Percentiles rank a stretch among this genome's conserved stretches.
Conservation (phyloP, 2,797 vertebrate genomes). For the Phyllotis vaccarum region DNA sequence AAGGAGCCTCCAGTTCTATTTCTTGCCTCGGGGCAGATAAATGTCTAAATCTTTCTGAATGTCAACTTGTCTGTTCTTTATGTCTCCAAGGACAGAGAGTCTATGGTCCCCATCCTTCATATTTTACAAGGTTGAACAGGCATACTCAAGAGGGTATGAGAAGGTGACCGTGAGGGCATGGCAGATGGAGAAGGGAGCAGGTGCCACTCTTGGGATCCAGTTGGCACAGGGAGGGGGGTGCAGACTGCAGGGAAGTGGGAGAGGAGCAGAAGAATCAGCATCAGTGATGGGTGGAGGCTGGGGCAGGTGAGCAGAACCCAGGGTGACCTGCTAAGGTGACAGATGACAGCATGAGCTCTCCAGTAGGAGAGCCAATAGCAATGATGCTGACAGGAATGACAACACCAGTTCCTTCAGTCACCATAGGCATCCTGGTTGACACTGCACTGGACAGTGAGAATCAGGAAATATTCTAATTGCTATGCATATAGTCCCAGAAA, state of each 20-base stretch:
- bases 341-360: neutral
- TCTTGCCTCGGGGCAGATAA: slow-evolving; percentile 58
- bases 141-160: neutral
- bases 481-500: neutral
- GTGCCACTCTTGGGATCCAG: neutral
- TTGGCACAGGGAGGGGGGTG: neutral
- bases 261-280: fast-evolving
- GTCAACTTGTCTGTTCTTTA: neutral
- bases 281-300: neutral
- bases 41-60: slow-evolving; percentile 22
- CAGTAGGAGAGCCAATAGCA: neutral
- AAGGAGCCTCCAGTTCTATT: neutral
- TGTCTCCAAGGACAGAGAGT: slow-evolving; percentile 32
- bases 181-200: neutral
- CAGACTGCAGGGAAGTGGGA: neutral
- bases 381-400: neutral
- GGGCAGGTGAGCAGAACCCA: neutral
- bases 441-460: neutral
- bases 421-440: fast-evolving
- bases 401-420: neutral
- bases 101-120: slow-evolving; percentile 14
- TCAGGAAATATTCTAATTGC: neutral
- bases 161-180: neutral
- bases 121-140: neutral
- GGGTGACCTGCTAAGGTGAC: neutral